Percentiles rank a stretch among this genome's conserved stretches.
phyloP scores from a whole-genome alignment of 2,888 invertebrate species.

The Sinelater perroti region DNA sequence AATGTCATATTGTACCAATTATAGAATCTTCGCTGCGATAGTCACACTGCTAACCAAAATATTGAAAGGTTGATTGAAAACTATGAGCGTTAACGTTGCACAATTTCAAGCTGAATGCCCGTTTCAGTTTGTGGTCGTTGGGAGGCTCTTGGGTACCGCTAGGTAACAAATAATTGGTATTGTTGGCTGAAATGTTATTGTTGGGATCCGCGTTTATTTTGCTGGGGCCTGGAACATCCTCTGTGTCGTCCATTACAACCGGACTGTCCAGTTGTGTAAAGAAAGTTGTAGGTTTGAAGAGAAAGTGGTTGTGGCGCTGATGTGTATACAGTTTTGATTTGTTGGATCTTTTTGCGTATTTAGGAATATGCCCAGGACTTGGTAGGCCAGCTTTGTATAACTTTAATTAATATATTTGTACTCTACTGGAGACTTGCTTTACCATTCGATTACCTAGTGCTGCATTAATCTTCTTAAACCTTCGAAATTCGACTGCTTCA shows the following conservation, averaged over 20 bases:
- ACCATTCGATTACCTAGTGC: slow-evolving; percentile 83
- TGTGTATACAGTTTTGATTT: slow-evolving; percentile 57
- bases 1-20: slow-evolving; percentile 74
- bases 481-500: slow-evolving; percentile 82
- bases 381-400: slow-evolving; percentile 85
- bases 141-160: slow-evolving; percentile 13
- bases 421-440: slow-evolving; percentile 86
- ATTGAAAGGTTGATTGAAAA: slow-evolving; percentile 51
- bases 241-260: slow-evolving; percentile 77
- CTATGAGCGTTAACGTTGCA: slow-evolving; percentile 57
- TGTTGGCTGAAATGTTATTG: slow-evolving; percentile 10
- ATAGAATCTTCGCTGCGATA: slow-evolving; percentile 72
- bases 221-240: slow-evolving; percentile 55
- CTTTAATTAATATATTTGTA: slow-evolving; percentile 93
- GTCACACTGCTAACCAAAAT: slow-evolving; percentile 68
- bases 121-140: slow-evolving; percentile 42
- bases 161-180: slow-evolving; percentile 53
- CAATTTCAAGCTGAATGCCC: slow-evolving; percentile 58
- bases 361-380: slow-evolving; percentile 81
- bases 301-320: slow-evolving; percentile 64
- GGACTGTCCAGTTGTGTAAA: slow-evolving; percentile 84
- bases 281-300: slow-evolving; percentile 79
- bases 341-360: slow-evolving; percentile 58
- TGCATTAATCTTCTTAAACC: slow-evolving; percentile 88
- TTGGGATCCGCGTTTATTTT: too few relatives aligned